Evolutionary conservation across 1,140 invertebrate species (phyloP), one percentile per base, ranked within the genome.

Genomic region (Drosophila arawakana): DNA sequence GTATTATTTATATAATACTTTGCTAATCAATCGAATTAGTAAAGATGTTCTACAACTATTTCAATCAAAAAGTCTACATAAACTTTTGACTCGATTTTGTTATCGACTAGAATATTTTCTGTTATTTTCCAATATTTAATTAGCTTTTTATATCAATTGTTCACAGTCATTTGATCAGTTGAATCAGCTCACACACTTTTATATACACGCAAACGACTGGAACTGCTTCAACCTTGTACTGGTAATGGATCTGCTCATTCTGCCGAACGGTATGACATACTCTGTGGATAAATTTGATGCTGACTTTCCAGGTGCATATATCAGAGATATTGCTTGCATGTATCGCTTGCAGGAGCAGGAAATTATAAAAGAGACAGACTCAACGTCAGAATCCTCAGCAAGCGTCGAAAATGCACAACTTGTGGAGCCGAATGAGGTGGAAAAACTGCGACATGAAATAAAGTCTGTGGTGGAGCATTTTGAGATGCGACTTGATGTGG

Each of bases 251-350:
- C 46, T 90, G 0, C 58, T 92, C 0, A 86, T 92, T n/a, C 50
- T 69, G 0, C 70, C 73, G 1, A 52, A 78, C 13, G 70, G 73
- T 35, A 92, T 92, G 13, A 71, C 57, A 41, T 91, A 77, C n/a
- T 73, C 73, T 0, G 34, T 44, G 6, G 91, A 92, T 60, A 13
- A n/a, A 3, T 50, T 63, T 9, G 73, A 91, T 50, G n/a, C n/a
- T 0, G 57, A 85, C 11, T 92, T 78, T 65, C 83, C 86, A 0
- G 91, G 91, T 7, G 78, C 73, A 46, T 92, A 91, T 15, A 69
- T 91, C 11, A 57, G 71, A 2, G 88, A 80, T 2, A 83, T 92
- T 46, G 84, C 81, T n/a, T 92, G 91, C 62, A 91, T 92, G 90
- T 92, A 92, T 52, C 86, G 86, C 9, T 13, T 81, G 13, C 18